A percentile compares a stretch with the other conserved stretches of the same genome.
Evolutionary conservation across 2,797 vertebrate genomes (phyloP).

Genomic region (Siniperca undulata): DNA sequence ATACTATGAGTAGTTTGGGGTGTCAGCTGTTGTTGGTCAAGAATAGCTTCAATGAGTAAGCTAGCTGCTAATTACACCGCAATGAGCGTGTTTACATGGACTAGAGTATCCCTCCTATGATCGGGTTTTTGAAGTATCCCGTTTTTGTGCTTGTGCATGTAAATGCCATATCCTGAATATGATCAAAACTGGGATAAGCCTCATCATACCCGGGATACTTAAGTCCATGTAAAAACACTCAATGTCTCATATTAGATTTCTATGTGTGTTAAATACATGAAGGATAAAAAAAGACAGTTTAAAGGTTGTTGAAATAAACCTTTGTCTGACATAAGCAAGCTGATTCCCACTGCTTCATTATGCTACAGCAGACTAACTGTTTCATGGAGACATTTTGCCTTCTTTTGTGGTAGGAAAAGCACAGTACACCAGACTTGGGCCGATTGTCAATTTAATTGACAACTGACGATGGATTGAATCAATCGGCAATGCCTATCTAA

Average conservation of each 20-base stretch:
- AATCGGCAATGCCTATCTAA: no score
- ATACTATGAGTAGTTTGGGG: neutral
- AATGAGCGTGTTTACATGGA: no score
- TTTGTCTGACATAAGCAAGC: neutral
- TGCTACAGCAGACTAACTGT: neutral
- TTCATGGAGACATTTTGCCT: neutral
- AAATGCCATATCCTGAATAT: no score
- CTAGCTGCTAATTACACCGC: neutral
- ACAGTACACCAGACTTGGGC: neutral
- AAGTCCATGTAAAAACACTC: no score
- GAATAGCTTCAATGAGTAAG: neutral
- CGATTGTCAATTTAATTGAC: no score
- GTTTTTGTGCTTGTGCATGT: no score
- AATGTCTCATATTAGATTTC: neutral
- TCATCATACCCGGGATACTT: no score
- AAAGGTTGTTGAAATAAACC: neutral
- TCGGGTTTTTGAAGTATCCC: no score
- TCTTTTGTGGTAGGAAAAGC: neutral
- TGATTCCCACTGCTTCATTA: neutral
- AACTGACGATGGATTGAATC: no score
- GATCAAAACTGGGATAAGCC: no score
- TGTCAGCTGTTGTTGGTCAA: neutral
- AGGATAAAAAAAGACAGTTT: no score
- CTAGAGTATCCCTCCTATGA: no score
- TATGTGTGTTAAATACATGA: neutral